Conservation (phyloP, 2,888 invertebrate genomes). For the Drosophila merina region DNA sequence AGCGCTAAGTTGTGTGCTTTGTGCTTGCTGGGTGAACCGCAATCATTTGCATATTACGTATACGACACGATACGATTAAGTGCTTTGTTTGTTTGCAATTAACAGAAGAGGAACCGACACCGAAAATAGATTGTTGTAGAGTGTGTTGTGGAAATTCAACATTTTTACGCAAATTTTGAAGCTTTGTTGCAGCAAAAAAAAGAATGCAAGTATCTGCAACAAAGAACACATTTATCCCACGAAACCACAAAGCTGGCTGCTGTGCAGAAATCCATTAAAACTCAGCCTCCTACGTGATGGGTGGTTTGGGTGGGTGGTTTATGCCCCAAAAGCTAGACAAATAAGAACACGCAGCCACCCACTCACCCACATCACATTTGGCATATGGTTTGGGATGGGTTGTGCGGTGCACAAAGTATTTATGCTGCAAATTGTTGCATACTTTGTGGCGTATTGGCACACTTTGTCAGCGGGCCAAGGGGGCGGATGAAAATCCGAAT, state of each 20-base stretch:
- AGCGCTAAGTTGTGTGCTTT: slow-evolving; percentile 54
- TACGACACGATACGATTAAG: slow-evolving; percentile 62
- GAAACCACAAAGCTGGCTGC: slow-evolving; percentile 11
- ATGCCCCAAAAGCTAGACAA: slow-evolving; percentile 22
- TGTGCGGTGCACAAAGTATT: slow-evolving; percentile 62
- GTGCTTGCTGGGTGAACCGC: slow-evolving; percentile 35
- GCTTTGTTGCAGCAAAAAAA: slow-evolving; percentile 3
- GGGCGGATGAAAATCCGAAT: not conserved
- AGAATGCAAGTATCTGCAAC: slow-evolving; percentile 6
- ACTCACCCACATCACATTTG: not conserved
- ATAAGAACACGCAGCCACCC: slow-evolving; percentile 12
- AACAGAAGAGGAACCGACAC: slow-evolving; percentile 53
- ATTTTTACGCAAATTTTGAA: not conserved
- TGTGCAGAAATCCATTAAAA: slow-evolving; percentile 38
- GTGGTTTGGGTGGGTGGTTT: not conserved
- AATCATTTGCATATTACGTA: slow-evolving; percentile 49
- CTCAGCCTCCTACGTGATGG: slow-evolving; percentile 14
- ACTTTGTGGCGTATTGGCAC: slow-evolving; percentile 75
- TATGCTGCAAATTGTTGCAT: slow-evolving; percentile 76
- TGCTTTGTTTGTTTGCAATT: slow-evolving; percentile 54
- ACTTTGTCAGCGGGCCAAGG: slow-evolving; percentile 60
- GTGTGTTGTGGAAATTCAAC: not conserved
- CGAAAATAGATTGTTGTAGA: slow-evolving; percentile 10
- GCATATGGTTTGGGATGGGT: not conserved
- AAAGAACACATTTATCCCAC: slow-evolving; percentile 25